These are phyloP conservation scores for Hippocampus guttulatus DNA, from an alignment of 2,113 vertebrate genomes.

Conservation along the genomic window DNA sequence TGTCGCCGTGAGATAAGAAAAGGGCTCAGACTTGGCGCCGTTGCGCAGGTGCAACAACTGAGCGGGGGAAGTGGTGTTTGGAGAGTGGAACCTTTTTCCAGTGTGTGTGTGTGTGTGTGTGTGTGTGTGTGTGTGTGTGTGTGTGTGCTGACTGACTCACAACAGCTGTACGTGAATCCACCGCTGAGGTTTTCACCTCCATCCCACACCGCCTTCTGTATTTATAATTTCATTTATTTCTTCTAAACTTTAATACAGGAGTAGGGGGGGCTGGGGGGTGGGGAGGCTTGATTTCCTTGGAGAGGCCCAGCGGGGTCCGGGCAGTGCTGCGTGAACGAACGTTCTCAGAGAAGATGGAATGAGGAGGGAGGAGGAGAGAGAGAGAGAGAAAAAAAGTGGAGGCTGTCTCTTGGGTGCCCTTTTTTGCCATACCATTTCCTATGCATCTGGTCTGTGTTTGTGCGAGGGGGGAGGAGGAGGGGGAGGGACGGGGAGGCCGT, in stretches of 20 bases:
- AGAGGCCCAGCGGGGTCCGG: constrained; percentile 65
- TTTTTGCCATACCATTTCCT: constrained; percentile 84
- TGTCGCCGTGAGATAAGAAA: constrained; percentile 35
- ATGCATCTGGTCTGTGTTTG: constrained; percentile 78
- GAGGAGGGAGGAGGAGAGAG: constrained; percentile 13
- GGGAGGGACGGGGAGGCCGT: constrained; percentile 80
- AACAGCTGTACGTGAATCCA: constrained; percentile 56
- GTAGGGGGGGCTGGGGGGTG: constrained; percentile 2
- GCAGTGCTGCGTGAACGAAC: constrained; percentile 69
- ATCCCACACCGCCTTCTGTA: constrained; percentile 68
- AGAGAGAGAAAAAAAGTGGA: constrained; percentile 60
- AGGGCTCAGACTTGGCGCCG: not conserved
- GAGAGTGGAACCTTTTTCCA: not conserved
- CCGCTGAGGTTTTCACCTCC: constrained; percentile 66
- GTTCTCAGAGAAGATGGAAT: constrained; percentile 55
- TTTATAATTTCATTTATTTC: constrained; percentile 73
- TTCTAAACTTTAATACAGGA: constrained; percentile 69
- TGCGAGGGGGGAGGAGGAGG: constrained; percentile 79
- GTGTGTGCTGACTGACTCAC: constrained; percentile 24
- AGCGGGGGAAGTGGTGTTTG: not conserved
- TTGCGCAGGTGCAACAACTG: constrained; percentile 42
- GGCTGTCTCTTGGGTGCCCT: constrained; percentile 86
- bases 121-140: not conserved
- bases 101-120: too few relatives aligned
- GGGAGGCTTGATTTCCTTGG: constrained; percentile 69